These are phyloP conservation scores for Upupa epops DNA, from an alignment of 2,113 vertebrate genomes.

Conservation along the genomic window DNA sequence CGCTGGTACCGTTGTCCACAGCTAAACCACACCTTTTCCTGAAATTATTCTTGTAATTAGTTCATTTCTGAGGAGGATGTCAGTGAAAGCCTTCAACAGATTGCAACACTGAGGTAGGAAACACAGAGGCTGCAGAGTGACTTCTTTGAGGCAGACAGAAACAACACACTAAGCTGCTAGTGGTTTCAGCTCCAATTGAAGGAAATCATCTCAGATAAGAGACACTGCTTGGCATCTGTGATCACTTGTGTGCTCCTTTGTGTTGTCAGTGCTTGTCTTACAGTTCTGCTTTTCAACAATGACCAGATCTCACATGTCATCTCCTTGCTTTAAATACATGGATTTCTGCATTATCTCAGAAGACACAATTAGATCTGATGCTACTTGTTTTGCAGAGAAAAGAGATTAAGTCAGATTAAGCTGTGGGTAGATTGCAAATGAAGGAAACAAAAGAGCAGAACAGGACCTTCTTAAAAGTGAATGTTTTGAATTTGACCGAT, in stretches of 20 bases:
- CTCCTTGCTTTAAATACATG: not conserved
- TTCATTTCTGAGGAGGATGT: not conserved
- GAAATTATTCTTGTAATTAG: not conserved
- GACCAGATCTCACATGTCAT: not conserved
- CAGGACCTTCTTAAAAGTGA: not conserved
- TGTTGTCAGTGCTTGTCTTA: not conserved
- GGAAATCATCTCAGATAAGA: not conserved
- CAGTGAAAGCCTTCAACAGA: not conserved
- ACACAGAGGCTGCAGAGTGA: rapidly evolving
- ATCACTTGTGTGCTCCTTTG: not conserved
- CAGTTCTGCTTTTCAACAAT: not conserved
- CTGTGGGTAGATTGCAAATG: not conserved
- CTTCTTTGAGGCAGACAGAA: not conserved
- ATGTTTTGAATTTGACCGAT: not conserved
- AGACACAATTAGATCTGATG: conserved; percentile 37
- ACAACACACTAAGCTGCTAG: not conserved
- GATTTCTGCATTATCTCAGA: conserved; percentile 30
- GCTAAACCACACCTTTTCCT: not conserved
- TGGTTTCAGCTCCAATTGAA: not conserved
- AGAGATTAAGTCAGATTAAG: conserved; percentile 36
- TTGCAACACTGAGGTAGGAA: not conserved
- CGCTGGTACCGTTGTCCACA: not conserved
- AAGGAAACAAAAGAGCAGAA: conserved; percentile 7
- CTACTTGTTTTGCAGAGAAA: conserved; percentile 43
- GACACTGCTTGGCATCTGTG: not conserved